Evolutionary conservation across 2,797 vertebrate genomes (phyloP), one percentile per base, ranked within the genome.

Genomic region (Lepidocolaptes lacrymiger): DNA sequence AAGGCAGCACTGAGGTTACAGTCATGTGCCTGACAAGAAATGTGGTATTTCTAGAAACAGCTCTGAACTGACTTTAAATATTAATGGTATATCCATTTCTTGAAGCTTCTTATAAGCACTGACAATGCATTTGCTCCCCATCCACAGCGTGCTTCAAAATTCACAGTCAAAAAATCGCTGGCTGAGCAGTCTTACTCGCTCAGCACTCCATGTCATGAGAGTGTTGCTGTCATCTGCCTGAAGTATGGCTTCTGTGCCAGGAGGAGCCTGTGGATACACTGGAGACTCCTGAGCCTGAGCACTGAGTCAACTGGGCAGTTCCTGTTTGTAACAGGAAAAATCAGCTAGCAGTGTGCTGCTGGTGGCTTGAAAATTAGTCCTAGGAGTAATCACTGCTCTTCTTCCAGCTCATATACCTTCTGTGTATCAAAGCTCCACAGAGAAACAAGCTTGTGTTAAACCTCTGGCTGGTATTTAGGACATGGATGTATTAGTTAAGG

Each of bases 61-160:
- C 89, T 87, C 64, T 92, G 71, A 86, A 68, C 20, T 41, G n/a
- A 67, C 62, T 88, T 91, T 58, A 88, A 88, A 89, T 83, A 88
- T 84, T 77, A 59, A 83, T 76, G 20, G 1, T 68, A 44, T 83
- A 71, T 67, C 75, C 46, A 68, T 89, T 92, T 72, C 58, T 91
- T 61, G 41, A 89, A 58, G 43, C 66, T 89, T 49, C 64, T 77
- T 67, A 15, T 41, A 58, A 85, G 72, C 30, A n/a, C 75, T 68
- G 61, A 37, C 52, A 36, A 22, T 61, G 37, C 67, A 56, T 78
- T 66, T 63, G 59, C 24, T 82, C 37, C 49, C 22, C 59, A 46
- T 76, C 28, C 61, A 44, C 39, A 27, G n/a, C 0, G 0, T 72
- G 37, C n/a, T 94, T 30, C 78, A 62, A 77, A 91, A 93, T 64